phyloP scores from a whole-genome alignment of 2,888 invertebrate species.

The Neoaliturus tenellus region DNA sequence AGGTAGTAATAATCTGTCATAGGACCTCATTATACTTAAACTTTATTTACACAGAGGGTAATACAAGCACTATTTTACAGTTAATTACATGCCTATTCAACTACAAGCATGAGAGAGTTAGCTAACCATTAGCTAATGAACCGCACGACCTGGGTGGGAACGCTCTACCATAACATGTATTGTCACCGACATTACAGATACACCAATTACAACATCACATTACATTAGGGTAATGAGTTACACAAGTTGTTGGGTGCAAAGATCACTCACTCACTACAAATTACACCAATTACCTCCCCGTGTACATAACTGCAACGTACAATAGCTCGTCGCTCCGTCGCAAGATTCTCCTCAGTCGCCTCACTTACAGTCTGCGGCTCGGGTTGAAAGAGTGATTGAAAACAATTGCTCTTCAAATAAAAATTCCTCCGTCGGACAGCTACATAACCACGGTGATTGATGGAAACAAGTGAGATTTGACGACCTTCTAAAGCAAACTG shows the following conservation, averaged over 20 bases:
- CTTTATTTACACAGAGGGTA: too few relatives aligned
- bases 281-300: not conserved
- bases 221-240: not conserved
- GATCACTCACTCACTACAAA: constrained; percentile 11
- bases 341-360: not conserved
- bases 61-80: too few relatives aligned
- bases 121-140: not conserved
- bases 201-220: not conserved
- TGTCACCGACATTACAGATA: not conserved
- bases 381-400: not conserved
- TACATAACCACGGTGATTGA: not conserved
- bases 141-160: not conserved
- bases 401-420: not conserved
- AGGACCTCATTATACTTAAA: too few relatives aligned
- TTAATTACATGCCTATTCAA: too few relatives aligned
- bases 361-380: not conserved
- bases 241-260: not conserved
- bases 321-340: not conserved
- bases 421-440: not conserved
- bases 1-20: too few relatives aligned
- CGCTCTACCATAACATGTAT: not conserved
- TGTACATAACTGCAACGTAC: not conserved
- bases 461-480: too few relatives aligned
- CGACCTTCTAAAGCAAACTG: too few relatives aligned
- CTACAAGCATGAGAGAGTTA: not conserved